These are phyloP conservation scores for Hymenochirus boettgeri DNA, from an alignment of 2,113 vertebrate species.

Conservation along the genomic window DNA sequence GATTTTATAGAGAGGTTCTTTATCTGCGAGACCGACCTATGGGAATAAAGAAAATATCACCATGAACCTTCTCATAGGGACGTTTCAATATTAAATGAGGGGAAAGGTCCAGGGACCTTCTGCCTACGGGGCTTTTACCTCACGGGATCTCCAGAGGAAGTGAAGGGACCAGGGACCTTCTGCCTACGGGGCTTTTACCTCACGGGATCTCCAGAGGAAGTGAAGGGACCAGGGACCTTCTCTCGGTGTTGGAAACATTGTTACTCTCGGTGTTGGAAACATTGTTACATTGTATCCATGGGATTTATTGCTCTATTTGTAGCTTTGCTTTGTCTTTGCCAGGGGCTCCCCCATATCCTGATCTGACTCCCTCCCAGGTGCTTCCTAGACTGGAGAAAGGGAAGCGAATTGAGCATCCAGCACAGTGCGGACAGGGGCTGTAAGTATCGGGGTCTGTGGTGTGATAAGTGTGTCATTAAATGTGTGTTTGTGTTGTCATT, in stretches of 20 bases:
- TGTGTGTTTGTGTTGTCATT: too few species aligned
- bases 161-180: slow-evolving; percentile 46
- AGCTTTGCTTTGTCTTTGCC: not conserved
- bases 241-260: too few species aligned
- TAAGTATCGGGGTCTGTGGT: slow-evolving; percentile 42
- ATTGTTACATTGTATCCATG: too few species aligned
- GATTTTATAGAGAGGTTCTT: slow-evolving; percentile 39
- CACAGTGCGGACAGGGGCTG: slow-evolving; percentile 52
- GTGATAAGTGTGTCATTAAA: too few species aligned
- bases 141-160: slow-evolving; percentile 57
- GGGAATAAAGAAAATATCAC: not conserved
- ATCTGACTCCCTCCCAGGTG: slow-evolving; percentile 53
- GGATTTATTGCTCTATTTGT: not conserved
- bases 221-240: slow-evolving; percentile 44
- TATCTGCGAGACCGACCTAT: slow-evolving; percentile 33
- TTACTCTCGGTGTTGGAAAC: too few species aligned
- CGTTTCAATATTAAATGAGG: not conserved
- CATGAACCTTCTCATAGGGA: not conserved
- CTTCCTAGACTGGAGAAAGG: slow-evolving; percentile 49
- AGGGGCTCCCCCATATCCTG: slow-evolving; percentile 61
- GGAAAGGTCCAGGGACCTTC: too few species aligned
- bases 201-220: slow-evolving; percentile 57
- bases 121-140: too few species aligned
- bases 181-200: too few species aligned
- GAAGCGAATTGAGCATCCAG: slow-evolving; percentile 56